Evolutionary conservation across 2,888 invertebrate species (phyloP), one percentile per base, ranked within the genome.

Genomic region (Trissolcus brochymenae): DNA sequence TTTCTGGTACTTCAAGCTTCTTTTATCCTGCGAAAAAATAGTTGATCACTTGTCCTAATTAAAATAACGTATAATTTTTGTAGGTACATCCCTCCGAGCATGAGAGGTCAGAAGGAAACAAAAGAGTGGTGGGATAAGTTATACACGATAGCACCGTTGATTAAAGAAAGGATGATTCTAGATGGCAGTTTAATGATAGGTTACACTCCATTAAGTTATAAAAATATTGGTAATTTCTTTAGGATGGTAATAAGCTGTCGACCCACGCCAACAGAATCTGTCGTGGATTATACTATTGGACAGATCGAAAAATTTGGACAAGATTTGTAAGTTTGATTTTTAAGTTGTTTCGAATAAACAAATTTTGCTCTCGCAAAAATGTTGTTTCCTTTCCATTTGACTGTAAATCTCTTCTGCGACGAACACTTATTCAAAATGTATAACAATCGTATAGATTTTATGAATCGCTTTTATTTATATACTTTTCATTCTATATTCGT

Each of bases 221-320:
- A 92, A 55, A 90, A 91, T 4, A 83, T 93, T 74, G 93, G 92
- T 66, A 95, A 95, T 87, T 95, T 95, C 88, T 94, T 95, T 86
- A 91, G 95, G 11, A 90, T 95, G 87, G 93, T 95, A 0, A 91
- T 94, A 67, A 93, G 93, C 3, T 94, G 94, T 84, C 94, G 94
- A 79, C 95, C 95, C 0, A 89, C 90, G 0, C 88, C 93, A 0
- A 90, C 91, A 0, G 87, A 90, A 35, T 82, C 87, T 0, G 91
- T 93, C 60, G 92, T 95, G 87, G 91, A 94, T 68, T 91, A 90
- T 40, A 92, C 93, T 82, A 88, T 95, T 67, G 88, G 91, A 29
- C 91, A 93, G 81, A 93, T 95, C 50, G 92, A 94, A 82, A 89
- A 90, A 54, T 90, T 92, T 65, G 95, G 94, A 0, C 86, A 89